phyloP scores from a whole-genome alignment of 2,888 invertebrate species.

The Thymelicus acteon region DNA sequence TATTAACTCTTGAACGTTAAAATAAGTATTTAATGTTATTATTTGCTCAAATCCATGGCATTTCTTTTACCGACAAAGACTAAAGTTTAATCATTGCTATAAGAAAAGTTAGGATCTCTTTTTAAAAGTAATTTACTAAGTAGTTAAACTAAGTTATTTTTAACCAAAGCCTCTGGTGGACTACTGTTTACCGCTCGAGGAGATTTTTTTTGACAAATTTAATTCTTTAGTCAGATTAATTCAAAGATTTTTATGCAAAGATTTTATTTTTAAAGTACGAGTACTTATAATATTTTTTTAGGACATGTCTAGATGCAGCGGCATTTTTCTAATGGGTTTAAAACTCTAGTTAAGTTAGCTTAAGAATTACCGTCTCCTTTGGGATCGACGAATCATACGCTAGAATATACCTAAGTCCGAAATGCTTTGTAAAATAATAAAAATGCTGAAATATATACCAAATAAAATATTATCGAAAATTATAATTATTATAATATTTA shows the following conservation, averaged over 20 bases:
- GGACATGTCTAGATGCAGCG: conserved; percentile 62
- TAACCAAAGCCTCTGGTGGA: conserved; percentile 65
- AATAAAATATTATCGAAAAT: conserved; percentile 53
- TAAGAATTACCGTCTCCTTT: conserved; percentile 62
- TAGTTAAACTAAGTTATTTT: conserved; percentile 34
- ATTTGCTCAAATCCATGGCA: conserved; percentile 82
- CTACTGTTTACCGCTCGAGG: conserved; percentile 60
- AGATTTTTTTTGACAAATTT: conserved; percentile 44
- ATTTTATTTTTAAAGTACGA: conserved; percentile 52
- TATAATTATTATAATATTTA: conserved; percentile 30
- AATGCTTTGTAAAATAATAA: conserved; percentile 74
- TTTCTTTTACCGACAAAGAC: conserved; percentile 71
- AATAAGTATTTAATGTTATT: conserved; percentile 49
- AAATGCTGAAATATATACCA: conserved; percentile 71
- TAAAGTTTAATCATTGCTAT: conserved; percentile 53
- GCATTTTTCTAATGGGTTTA: conserved; percentile 65
- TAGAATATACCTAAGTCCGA: conserved; percentile 83
- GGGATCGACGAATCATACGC: conserved; percentile 80
- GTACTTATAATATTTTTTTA: conserved; percentile 49
- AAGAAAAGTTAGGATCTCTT: conserved; percentile 68
- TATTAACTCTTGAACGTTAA: neutral
- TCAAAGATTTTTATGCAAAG: conserved; percentile 41
- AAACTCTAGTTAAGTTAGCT: conserved; percentile 63
- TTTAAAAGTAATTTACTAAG: conserved; percentile 44
- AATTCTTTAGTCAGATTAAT: conserved; percentile 46